phyloP scores from a whole-genome alignment of 2,113 vertebrate species.

The Todiramphus saurophagus region DNA sequence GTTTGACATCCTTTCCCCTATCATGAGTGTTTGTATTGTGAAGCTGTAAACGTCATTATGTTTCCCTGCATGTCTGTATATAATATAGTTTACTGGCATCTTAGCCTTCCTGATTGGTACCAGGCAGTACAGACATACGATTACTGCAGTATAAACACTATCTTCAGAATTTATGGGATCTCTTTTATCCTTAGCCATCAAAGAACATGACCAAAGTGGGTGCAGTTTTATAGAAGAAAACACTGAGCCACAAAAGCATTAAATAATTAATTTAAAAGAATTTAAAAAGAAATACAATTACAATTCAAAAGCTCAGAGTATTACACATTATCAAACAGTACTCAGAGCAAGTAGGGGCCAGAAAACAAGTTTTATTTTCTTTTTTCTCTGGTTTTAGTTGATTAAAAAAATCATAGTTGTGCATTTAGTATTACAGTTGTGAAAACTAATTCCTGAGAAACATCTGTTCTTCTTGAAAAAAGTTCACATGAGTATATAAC shows the following conservation, averaged over 20 bases:
- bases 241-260: not conserved
- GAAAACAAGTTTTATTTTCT: not conserved
- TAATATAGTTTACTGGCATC: accelerated
- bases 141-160: not conserved
- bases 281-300: not conserved
- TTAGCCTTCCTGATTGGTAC: not conserved
- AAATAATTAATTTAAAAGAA: not conserved
- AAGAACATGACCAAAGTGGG: not conserved
- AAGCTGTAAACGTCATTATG: not conserved
- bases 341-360: not conserved
- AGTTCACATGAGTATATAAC: not conserved
- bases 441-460: not conserved
- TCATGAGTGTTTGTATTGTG: not conserved
- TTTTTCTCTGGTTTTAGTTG: not conserved
- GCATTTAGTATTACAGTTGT: not conserved
- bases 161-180: not conserved
- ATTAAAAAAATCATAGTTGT: not conserved
- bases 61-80: not conserved
- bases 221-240: not conserved
- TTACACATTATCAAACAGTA: not conserved
- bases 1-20: not conserved
- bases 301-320: not conserved
- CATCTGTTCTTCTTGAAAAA: not conserved
- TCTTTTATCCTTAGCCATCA: not conserved
- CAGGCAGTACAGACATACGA: not conserved